Conservation (phyloP, 2,797 vertebrate species). For the Ptychadena robeensis region DNA sequence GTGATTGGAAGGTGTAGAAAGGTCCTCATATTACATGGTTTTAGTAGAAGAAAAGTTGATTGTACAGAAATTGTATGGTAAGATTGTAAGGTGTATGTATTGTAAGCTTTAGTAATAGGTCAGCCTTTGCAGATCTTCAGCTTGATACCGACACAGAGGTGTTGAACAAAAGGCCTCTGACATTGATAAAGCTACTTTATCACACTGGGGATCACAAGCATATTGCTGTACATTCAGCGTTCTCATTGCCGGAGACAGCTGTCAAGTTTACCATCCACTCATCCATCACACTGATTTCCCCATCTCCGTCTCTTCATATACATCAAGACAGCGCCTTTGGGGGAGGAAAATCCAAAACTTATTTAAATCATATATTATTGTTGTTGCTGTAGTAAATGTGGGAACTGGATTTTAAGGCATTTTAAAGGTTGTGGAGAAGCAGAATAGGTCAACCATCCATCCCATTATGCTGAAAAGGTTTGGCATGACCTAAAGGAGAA, state of each 20-base stretch:
- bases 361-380: not conserved
- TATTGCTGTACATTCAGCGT: conserved; percentile 4
- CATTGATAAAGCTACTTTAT: conserved; percentile 12
- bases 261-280: conserved; percentile 27
- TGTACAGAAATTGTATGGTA: too few species aligned
- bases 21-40: too few species aligned
- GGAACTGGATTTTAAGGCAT: not conserved
- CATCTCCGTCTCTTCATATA: not conserved
- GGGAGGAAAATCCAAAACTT: not conserved
- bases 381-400: not conserved
- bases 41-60: too few species aligned
- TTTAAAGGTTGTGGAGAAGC: not conserved
- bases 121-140: not conserved
- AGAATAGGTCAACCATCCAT: conserved; percentile 2
- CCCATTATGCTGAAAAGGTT: not conserved
- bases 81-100: not conserved
- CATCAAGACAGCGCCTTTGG: conserved; percentile 1
- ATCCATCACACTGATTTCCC: conserved; percentile 37
- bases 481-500: conserved; percentile 7
- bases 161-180: not conserved
- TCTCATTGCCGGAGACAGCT: conserved; percentile 44
- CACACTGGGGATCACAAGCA: conserved; percentile 12
- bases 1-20: too few species aligned
- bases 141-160: not conserved
- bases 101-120: not conserved